A percentile compares a stretch with the other conserved stretches of the same genome.
Evolutionary conservation across 2,888 invertebrate genomes (phyloP).

Genomic region (Nephrotoma flavescens): DNA sequence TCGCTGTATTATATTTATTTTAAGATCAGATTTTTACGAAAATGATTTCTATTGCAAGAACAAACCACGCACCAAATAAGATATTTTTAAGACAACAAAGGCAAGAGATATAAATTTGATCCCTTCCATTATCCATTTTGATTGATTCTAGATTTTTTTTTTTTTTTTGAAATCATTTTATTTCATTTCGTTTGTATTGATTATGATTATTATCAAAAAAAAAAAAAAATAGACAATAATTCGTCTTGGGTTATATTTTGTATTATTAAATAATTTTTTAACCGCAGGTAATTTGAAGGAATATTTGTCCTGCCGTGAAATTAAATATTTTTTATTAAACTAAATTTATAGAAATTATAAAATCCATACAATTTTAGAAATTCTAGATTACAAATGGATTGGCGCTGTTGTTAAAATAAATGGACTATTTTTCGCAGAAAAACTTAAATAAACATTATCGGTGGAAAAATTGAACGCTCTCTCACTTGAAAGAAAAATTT

Average conservation of each 20-base stretch:
- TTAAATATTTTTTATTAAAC: background rate
- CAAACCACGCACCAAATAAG: background rate
- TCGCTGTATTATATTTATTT: background rate
- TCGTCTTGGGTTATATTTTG: background rate
- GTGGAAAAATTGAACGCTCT: too few species aligned
- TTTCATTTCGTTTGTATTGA: background rate
- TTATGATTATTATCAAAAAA: background rate
- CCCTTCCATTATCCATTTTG: background rate
- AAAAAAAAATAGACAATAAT: too few species aligned
- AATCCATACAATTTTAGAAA: too few species aligned
- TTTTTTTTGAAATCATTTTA: background rate
- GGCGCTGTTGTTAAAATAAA: too few species aligned
- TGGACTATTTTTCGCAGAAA: too few species aligned
- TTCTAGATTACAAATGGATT: too few species aligned
- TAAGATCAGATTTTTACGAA: background rate
- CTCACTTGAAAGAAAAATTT: too few species aligned
- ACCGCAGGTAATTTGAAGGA: background rate
- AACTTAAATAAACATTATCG: too few species aligned
- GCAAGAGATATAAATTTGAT: background rate
- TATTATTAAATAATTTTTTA: background rate
- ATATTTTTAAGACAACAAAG: background rate
- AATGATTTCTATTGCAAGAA: background rate
- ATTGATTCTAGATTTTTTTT: background rate
- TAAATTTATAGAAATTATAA: background rate
- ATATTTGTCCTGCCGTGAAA: background rate